These are phyloP conservation scores for Styela plicata DNA, from an alignment of 23 tunicate species.

Conservation along the genomic window DNA sequence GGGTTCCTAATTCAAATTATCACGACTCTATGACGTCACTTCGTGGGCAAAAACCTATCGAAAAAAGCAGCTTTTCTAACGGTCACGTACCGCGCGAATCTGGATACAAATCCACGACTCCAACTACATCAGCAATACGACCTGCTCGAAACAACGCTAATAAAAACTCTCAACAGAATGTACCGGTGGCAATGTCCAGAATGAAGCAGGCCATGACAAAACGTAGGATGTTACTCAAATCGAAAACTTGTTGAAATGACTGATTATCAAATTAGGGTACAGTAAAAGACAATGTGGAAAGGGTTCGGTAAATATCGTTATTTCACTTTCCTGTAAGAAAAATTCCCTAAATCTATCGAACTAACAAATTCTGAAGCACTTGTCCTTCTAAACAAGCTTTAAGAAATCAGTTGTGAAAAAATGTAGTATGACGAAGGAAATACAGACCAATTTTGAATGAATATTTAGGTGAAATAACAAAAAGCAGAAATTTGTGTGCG, in stretches of 20 bases:
- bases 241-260: constrained; percentile 22
- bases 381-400: too few species aligned
- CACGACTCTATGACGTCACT: background rate
- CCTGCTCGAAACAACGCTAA: background rate
- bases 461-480: too few species aligned
- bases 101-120: background rate
- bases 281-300: too few species aligned
- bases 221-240: constrained; percentile 10
- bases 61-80: background rate
- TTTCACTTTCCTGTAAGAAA: too few species aligned
- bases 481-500: too few species aligned
- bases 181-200: background rate
- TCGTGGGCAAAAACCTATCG: background rate
- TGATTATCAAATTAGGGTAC: too few species aligned
- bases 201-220: constrained; percentile 28
- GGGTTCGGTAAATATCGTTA: too few species aligned
- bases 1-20: background rate
- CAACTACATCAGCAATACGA: background rate
- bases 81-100: background rate
- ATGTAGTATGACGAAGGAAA: too few species aligned
- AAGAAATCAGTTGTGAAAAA: too few species aligned
- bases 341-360: too few species aligned
- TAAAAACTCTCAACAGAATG: background rate
- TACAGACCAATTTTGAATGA: too few species aligned
- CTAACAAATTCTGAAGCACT: too few species aligned